Base-by-base conservation (phyloP, 2,797 vertebrate species). In the Craterocephalus amniculus region DNA sequence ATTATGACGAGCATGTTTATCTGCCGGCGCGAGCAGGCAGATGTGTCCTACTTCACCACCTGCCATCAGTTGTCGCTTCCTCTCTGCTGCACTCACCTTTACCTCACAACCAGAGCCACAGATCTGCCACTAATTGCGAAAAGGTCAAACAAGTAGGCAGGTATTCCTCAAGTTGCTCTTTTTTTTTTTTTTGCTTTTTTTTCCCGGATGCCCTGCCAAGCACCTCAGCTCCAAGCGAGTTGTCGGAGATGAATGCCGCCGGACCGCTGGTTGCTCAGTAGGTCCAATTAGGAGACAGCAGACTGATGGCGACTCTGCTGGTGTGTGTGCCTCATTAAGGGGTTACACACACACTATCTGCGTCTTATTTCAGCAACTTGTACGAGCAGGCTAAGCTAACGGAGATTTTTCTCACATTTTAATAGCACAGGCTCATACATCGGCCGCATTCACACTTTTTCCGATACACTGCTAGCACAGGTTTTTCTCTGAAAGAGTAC, bases 201-300 rank as follows among this genome's bases (percentile, higher is more conserved):
- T 38, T 36, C 35, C 45, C 32, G n/a, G 3, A 6, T 52, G 24
- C 67, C 51, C 74, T 38, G 55, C 52, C 4, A 24, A 38, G 52
- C 57, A 36, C 58, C 69, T 63, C 20, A 22, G 57, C 78, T 84
- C 74, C 36, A 26, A 26, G 43, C 72, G 73, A 74, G 73, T 87
- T 81, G 63, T 81, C 74, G 71, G 76, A 87, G 85, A 90, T 87
- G 84, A 84, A 91, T 87, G 82, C 80, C 69, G 70, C 65, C 75
- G 70, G 84, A 83, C 55, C 1, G 13, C 80, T 71, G 31, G 68
- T 83, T 68, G 83, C 81, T 86, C 78, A 27, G 79, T 84, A 76
- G 79, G 89, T 85, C 88, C 88, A 93, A 92, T 92, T 92, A 92
- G 69, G 54, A 82, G 80, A 81, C 77, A 35, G 83, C 79, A 83